Evolutionary conservation across 2,888 invertebrate species (phyloP), one percentile per base, ranked within the genome.

Genomic region (Ectobius pallidus): DNA sequence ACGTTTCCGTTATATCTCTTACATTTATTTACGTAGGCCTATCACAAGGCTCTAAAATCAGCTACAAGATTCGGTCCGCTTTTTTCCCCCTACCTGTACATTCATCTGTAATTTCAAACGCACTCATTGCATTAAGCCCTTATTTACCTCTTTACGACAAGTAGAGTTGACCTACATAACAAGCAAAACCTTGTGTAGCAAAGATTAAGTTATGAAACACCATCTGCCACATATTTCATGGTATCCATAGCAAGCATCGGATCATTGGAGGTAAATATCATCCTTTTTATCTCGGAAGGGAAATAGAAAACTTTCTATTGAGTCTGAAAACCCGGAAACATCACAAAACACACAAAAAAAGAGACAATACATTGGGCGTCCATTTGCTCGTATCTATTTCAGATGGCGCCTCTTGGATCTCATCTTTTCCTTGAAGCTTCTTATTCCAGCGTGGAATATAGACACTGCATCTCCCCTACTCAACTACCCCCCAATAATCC

Each of bases 241-340:
- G n/a, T n/a, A n/a, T n/a, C n/a, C n/a, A n/a, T n/a, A 30, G 32
- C 46, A 46, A 14, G 46, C 1, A 58, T 1, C 30, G 2, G 22
- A 1, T 25, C 9, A 68, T 46, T 58, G 46, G 46, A 73, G 62
- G 71, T 70, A 67, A 73, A 71, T 73, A 49, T 70, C 67, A 42
- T 62, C 20, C 27, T 65, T 73, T 55, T 46, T 72, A 49, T 42
- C 18, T 14, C n/a, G n/a, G n/a, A n/a, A 55, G 20, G 9, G 22
- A 52, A 69, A 69, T 61, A 52, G 46, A 58, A 74, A 74, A 74
- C 62, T 69, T 74, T 74, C 70, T 69, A 74, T 74, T 72, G 74
- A 74, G 72, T 74, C 74, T 67, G 34, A 63, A 69, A 74, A 74
- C 69, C 68, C 74, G 70, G 68, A 63, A 44, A 32, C 49, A 49